Percentiles rank a stretch among this genome's conserved stretches.
Evolutionary conservation across 1,140 invertebrate species (phyloP).

Genomic region (Samia ricini): DNA sequence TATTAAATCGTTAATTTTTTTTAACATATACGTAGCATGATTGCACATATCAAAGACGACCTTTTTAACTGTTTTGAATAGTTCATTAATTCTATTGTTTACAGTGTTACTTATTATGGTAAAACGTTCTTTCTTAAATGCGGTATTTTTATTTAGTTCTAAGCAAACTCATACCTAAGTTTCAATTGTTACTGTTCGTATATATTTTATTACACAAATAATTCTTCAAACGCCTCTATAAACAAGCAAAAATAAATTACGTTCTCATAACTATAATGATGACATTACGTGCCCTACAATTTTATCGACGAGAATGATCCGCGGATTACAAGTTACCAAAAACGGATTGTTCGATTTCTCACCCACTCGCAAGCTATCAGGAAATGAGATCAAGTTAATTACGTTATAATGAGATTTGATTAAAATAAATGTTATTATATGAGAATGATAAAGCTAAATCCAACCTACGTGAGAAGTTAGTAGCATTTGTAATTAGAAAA

Average conservation of each 20-base stretch:
- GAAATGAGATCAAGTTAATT: conserved; percentile 31
- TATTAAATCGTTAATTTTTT: no score
- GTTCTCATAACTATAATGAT: not conserved
- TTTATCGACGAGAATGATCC: conserved; percentile 11
- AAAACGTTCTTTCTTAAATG: no score
- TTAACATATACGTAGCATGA: no score
- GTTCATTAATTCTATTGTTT: no score
- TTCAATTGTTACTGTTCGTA: not conserved
- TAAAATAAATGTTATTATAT: not conserved
- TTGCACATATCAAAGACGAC: no score
- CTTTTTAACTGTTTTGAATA: no score
- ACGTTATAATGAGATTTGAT: conserved; percentile 15
- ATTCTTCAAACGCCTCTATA: not conserved
- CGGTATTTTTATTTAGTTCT: no score
- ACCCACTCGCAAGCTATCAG: conserved; percentile 27
- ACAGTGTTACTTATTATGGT: no score
- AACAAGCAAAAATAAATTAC: not conserved
- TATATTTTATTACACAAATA: not conserved
- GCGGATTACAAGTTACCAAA: conserved; percentile 34
- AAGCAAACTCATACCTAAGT: no score
- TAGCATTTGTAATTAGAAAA: no score
- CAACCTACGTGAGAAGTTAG: not conserved
- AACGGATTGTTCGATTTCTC: conserved; percentile 16
- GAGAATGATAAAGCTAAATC: not conserved
- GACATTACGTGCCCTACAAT: conserved; percentile 17